Percentiles rank a stretch among this genome's conserved stretches.
Conservation (phyloP, 2,888 invertebrate genomes). For the Schrankia costaestrigalis region DNA sequence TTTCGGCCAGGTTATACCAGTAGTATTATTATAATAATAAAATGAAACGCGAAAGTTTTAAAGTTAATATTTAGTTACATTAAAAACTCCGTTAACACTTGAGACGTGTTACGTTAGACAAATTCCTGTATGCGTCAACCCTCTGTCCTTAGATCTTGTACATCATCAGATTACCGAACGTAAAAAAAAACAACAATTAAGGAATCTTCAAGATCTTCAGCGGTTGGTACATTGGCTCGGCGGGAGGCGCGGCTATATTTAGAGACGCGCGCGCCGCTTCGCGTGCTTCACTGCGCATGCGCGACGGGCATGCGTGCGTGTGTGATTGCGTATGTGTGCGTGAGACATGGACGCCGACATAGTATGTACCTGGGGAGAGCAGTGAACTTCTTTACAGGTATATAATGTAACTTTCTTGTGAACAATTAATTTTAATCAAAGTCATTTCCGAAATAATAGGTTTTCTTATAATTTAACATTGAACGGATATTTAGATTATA, state of each 20-base stretch:
- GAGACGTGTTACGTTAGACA: background rate
- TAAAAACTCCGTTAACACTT: background rate
- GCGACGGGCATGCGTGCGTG: constrained; percentile 27
- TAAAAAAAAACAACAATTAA: constrained; percentile 46
- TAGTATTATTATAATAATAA: too few species aligned
- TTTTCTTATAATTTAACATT: too few species aligned
- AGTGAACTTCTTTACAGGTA: constrained; percentile 33
- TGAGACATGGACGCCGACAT: constrained; percentile 13
- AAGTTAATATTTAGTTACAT: too few species aligned
- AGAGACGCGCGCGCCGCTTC: constrained; percentile 67
- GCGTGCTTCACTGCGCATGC: constrained; percentile 54
- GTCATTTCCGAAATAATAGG: too few species aligned
- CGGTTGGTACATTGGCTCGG: constrained; percentile 51
- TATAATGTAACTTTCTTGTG: too few species aligned
- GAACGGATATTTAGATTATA: too few species aligned
- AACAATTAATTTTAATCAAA: too few species aligned
- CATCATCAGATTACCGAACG: constrained; percentile 29
- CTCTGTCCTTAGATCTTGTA: constrained; percentile 11
- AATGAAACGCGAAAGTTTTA: too few species aligned
- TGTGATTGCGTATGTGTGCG: too few species aligned
- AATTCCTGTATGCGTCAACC: constrained; percentile 9
- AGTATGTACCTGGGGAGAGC: constrained; percentile 34
- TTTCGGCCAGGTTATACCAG: too few species aligned
- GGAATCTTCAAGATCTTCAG: constrained; percentile 73
- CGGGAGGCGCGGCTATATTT: constrained; percentile 72